Percentiles rank a stretch among this genome's conserved stretches.
Evolutionary conservation across 2,113 vertebrate genomes (phyloP).

Genomic region (Diglossa brunneiventris): DNA sequence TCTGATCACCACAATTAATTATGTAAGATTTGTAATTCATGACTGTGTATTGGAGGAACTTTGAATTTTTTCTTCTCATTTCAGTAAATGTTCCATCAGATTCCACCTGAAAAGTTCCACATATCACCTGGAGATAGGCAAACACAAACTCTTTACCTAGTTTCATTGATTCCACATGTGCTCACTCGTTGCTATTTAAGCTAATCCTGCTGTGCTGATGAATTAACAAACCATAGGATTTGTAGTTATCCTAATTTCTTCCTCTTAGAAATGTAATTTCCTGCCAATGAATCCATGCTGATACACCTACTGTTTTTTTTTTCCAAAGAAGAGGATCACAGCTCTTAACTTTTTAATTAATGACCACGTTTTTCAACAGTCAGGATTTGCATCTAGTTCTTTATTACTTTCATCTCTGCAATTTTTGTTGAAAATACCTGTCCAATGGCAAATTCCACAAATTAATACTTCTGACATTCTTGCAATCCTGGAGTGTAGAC

Average conservation of each 20-base stretch:
- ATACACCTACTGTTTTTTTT: not conserved
- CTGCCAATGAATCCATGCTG: not conserved
- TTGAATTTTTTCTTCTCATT: not conserved
- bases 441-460: not conserved
- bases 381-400: not conserved
- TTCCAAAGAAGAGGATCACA: not conserved
- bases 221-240: not conserved
- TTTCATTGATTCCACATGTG: not conserved
- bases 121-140: not conserved
- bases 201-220: not conserved
- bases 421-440: not conserved
- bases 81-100: not conserved
- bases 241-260: slow-evolving; percentile 7
- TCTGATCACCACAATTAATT: not conserved
- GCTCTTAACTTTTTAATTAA: not conserved
- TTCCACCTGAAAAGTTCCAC: not conserved
- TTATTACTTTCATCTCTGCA: not conserved
- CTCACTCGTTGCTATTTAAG: not conserved
- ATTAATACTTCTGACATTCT: not conserved
- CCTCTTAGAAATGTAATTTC: not conserved
- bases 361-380: not conserved
- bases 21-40: not conserved
- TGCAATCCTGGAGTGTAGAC: not conserved
- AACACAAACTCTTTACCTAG: not conserved
- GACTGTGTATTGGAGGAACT: not conserved